phyloP scores from a whole-genome alignment of 2,888 invertebrate genomes.

The Ametastegia equiseti region DNA sequence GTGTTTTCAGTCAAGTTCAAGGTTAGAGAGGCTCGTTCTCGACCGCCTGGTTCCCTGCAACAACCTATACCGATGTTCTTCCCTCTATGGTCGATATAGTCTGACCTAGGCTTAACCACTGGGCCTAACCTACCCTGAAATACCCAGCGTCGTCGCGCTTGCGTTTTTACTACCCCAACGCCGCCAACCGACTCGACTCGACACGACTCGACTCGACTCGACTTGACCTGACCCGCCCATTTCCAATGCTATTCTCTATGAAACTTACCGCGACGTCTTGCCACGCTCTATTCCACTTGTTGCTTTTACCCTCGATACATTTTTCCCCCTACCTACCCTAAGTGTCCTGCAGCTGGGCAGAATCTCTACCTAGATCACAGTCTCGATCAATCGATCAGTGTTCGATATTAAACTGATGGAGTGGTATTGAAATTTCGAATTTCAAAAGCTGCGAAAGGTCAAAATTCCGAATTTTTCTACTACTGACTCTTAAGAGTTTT shows the following conservation, averaged over 20 bases:
- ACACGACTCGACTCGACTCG: neutral
- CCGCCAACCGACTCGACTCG: neutral
- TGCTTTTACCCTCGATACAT: neutral
- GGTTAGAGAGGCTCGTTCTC: constrained; percentile 19
- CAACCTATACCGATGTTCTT: neutral
- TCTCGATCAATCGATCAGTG: no score
- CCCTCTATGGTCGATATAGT: constrained; percentile 11
- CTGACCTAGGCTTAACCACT: constrained; percentile 37
- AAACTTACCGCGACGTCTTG: neutral
- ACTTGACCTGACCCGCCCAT: no score
- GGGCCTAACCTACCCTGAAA: neutral
- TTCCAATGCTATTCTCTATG: neutral
- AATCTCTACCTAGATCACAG: no score
- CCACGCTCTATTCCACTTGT: constrained; percentile 13
- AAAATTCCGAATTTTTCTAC: no score
- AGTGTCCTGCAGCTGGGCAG: no score
- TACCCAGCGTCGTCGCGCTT: no score
- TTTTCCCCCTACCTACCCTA: neutral
- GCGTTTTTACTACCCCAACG: neutral
- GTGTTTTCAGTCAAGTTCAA: constrained; percentile 40
- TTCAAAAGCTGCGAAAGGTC: no score
- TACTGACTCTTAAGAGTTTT: no score
- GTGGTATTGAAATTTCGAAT: no score
- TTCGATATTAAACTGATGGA: no score
- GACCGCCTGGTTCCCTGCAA: neutral